Base-by-base conservation (phyloP, 2,113 vertebrate genomes). In the Talpa occidentalis region DNA sequence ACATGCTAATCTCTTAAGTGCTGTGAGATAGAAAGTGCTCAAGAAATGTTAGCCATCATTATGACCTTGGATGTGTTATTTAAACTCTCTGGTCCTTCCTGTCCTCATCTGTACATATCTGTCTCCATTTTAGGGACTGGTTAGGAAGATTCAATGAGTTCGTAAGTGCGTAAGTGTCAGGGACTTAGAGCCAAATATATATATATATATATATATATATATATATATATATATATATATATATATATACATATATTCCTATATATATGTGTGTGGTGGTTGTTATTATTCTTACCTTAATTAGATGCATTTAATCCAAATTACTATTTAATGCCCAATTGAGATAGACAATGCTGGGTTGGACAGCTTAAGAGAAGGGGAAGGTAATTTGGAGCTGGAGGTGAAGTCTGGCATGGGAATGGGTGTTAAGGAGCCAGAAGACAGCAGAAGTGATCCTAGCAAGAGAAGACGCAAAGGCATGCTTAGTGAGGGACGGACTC, bases 231-330 rank as follows among this genome's bases (percentile, higher is more conserved):
- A n/a, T n/a, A n/a, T n/a, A n/a, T n/a, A n/a, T n/a, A n/a, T n/a
- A n/a, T n/a, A n/a, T n/a, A n/a, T n/a, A n/a, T n/a, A n/a, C n/a
- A n/a, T n/a, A n/a, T n/a, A n/a, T n/a, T n/a, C n/a, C n/a, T n/a
- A n/a, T n/a, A n/a, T n/a, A n/a, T n/a, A n/a, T n/a, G n/a, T n/a
- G n/a, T n/a, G n/a, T n/a, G n/a, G n/a, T n/a, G n/a, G 79, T 59
- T 91, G 69, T 70, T 85, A 85, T 86, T 92, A 62, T 92, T 95
- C 30, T 95, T 49, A 88, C 66, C 88, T 86, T 94, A 90, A 90
- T 90, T 93, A 92, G 54, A 90, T 90, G 59, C 90, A 21, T 85
- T 97, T 89, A 73, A 76, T 90, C 80, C 78, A 88, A 95, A 88
- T 67, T 67, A 93, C 52, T 88, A 49, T 72, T 92, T 73, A 94